These are phyloP conservation scores for Heteromyza rotundicornis DNA, from an alignment of 2,888 invertebrate species.

Conservation along the genomic window DNA sequence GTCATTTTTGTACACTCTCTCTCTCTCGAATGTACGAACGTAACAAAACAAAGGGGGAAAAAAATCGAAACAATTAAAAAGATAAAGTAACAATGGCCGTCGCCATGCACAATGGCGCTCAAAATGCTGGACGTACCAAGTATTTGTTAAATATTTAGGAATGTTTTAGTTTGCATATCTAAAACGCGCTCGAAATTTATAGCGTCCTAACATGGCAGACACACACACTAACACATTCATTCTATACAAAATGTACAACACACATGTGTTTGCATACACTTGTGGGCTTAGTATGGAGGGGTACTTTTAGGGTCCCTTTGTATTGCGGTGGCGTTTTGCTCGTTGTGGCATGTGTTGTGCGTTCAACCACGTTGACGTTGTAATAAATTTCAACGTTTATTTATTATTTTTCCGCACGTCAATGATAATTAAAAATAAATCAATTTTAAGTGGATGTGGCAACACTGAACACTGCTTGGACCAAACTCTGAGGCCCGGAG, in stretches of 20 bases:
- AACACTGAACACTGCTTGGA: neutral
- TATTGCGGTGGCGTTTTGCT: too few relatives aligned
- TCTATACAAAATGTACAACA: neutral
- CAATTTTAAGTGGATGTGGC: constrained; percentile 36
- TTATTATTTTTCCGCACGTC: constrained; percentile 56
- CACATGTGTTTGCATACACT: neutral
- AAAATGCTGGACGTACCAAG: too few relatives aligned
- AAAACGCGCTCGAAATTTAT: constrained; percentile 11
- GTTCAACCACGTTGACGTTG: constrained; percentile 39
- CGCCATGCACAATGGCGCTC: too few relatives aligned
- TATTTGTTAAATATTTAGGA: too few relatives aligned
- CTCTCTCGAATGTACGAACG: too few relatives aligned
- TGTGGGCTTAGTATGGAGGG: neutral
- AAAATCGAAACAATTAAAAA: too few relatives aligned
- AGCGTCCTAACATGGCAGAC: constrained; percentile 12
- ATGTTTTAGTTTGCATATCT: neutral
- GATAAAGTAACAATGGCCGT: too few relatives aligned
- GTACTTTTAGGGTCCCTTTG: neutral
- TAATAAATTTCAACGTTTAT: constrained; percentile 53
- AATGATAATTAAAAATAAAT: constrained; percentile 59
- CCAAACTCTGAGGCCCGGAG: too few relatives aligned
- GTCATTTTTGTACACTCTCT: too few relatives aligned
- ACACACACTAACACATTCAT: constrained; percentile 2
- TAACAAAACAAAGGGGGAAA: too few relatives aligned
- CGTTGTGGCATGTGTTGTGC: too few relatives aligned